Base-by-base conservation (phyloP, 2,888 invertebrate species). In the Trissoscelio sp. region DNA sequence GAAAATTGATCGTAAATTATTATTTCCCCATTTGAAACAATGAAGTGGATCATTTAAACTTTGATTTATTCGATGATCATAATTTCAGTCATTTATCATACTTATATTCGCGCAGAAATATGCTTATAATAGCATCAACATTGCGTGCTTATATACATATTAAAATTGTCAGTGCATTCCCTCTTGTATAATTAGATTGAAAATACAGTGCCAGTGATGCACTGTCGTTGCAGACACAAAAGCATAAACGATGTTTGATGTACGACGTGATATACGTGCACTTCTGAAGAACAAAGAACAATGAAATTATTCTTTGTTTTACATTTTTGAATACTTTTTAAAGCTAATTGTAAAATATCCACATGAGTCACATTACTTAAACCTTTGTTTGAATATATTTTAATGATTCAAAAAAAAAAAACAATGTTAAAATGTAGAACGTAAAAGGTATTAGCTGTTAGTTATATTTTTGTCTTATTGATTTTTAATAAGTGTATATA, bases 111-210 rank as follows among this genome's bases (percentile, higher is more conserved):
- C 34, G 42, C 44, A 44, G 53, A 62, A 78, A 77, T 73, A 67
- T 60, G 48, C 77, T 81, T 78, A 73, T 81, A 78, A 81, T 81
- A 81, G 81, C 66, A 53, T 57, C 73, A 64, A 51, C 69, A 67
- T 66, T 77, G 57, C 44, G 16, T 46, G 53, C 64, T 75, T 73
- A 57, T 78, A 81, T 69, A 79, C 46, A 73, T 67, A 79, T 73
- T 67, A 53, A 67, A 64, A 81, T 78, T 79, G 66, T 66, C 57
- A 73, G 67, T 81, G 62, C 75, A 70, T 70, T 78, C 67, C 53
- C 73, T 72, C 74, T 81, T 70, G 69, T 74, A 82, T 82, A 79
- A 78, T 82, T 82, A 82, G 78, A 82, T 82, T 74, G 53, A 64
- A 82, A 79, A 79, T 69, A 78, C 37, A 62, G 48, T 22, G 57